phyloP scores from a whole-genome alignment of 2,888 invertebrate species.

The Zhuqinia jingwanae region DNA sequence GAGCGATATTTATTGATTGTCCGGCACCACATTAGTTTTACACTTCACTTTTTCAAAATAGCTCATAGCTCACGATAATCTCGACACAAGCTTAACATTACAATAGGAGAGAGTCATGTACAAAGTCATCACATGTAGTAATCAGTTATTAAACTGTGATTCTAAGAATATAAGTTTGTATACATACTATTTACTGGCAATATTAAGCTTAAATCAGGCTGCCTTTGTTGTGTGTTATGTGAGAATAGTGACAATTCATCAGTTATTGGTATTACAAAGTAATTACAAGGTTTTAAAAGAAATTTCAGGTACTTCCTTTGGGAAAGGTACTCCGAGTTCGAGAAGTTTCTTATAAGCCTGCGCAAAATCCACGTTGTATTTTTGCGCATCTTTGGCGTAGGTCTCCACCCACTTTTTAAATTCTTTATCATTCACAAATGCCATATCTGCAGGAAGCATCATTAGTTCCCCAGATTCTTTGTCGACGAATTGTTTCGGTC shows the following conservation, averaged over 20 bases:
- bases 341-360: conserved; percentile 71
- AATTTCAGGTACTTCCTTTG: conserved; percentile 65
- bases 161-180: neutral
- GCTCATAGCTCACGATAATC: too few species aligned
- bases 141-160: too few species aligned
- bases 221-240: neutral
- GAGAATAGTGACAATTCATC: neutral
- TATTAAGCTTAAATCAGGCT: too few species aligned
- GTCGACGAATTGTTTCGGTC: conserved; percentile 74
- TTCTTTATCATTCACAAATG: conserved; percentile 68
- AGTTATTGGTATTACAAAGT: too few species aligned
- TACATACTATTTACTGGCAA: conserved; percentile 1
- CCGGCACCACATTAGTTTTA: too few species aligned
- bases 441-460: conserved; percentile 76
- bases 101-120: conserved; percentile 42
- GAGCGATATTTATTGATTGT: neutral
- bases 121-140: conserved; percentile 29
- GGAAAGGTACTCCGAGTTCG: conserved; percentile 72
- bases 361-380: conserved; percentile 73
- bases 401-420: conserved; percentile 74
- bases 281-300: conserved; percentile 65
- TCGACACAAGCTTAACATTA: neutral
- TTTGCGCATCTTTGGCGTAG: conserved; percentile 74
- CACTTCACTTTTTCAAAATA: too few species aligned
- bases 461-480: conserved; percentile 72